Conservation (phyloP, 2,797 vertebrate genomes). For the Brachyalestes nurse region DNA sequence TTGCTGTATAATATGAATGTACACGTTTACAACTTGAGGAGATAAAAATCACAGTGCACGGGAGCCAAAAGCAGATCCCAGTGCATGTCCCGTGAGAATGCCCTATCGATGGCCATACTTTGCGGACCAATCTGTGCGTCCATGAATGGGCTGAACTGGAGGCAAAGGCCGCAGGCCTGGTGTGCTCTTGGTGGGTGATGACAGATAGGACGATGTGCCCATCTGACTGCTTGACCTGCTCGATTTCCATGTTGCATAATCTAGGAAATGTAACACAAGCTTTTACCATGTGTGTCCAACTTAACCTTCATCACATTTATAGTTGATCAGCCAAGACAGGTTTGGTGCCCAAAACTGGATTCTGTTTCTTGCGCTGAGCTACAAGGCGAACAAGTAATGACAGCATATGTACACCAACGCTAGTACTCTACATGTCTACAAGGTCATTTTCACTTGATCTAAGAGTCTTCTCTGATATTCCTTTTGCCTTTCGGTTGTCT, state of each 20-base stretch:
- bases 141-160: constrained; percentile 85
- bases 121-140: constrained; percentile 94
- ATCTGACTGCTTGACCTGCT: constrained; percentile 76
- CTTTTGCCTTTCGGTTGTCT: too few species aligned
- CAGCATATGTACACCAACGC: too few species aligned
- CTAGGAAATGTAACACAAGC: constrained; percentile 65
- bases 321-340: too few species aligned
- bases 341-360: too few species aligned
- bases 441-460: too few species aligned
- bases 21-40: constrained; percentile 65
- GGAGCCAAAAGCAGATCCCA: constrained; percentile 13
- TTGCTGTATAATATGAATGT: constrained; percentile 77
- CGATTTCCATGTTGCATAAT: constrained; percentile 87
- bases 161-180: constrained; percentile 78
- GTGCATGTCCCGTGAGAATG: constrained; percentile 50
- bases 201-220: constrained; percentile 74
- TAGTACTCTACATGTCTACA: too few species aligned
- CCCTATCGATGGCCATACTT: constrained; percentile 91
- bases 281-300: neutral
- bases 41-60: constrained; percentile 63
- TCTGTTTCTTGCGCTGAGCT: too few species aligned
- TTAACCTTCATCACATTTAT: too few species aligned
- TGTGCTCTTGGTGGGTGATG: constrained; percentile 80
- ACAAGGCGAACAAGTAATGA: too few species aligned
- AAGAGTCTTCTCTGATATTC: too few species aligned